Conservation (phyloP, 1,140 invertebrate genomes). For the Aphelenchoides besseyi region DNA sequence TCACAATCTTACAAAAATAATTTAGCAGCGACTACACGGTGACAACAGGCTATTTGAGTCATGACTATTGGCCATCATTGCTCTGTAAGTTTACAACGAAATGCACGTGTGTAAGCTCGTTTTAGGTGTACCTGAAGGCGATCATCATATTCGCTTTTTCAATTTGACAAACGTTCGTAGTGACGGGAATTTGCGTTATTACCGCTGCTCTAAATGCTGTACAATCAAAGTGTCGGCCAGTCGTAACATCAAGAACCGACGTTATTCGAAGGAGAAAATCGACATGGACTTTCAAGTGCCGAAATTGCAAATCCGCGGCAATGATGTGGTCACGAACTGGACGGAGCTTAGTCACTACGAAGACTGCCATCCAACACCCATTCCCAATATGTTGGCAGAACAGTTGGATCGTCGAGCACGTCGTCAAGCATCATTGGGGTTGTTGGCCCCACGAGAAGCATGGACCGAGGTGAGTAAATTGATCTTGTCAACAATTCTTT, state of each 20-base stretch:
- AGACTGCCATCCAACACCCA: conserved; percentile 15
- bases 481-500: conserved; percentile 5
- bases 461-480: conserved; percentile 14
- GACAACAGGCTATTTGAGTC: conserved; percentile 19
- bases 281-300: conserved; percentile 9
- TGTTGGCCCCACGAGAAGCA: conserved; percentile 21
- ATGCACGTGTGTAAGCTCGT: no score
- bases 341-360: background rate
- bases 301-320: conserved; percentile 17
- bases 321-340: background rate
- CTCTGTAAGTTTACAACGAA: no score
- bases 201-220: conserved; percentile 27
- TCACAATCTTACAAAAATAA: no score
- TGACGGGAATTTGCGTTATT: conserved; percentile 15
- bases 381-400: conserved; percentile 20
- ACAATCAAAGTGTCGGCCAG: conserved; percentile 10
- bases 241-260: conserved; percentile 10
- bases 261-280: background rate
- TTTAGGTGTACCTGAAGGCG: conserved; percentile 17
- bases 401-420: conserved; percentile 15
- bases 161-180: conserved; percentile 19
- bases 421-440: conserved; percentile 12
- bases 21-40: background rate
- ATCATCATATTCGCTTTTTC: conserved; percentile 13
- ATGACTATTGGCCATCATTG: conserved; percentile 21